phyloP scores from a whole-genome alignment of 2,797 vertebrate genomes.

The Morus bassanus region DNA sequence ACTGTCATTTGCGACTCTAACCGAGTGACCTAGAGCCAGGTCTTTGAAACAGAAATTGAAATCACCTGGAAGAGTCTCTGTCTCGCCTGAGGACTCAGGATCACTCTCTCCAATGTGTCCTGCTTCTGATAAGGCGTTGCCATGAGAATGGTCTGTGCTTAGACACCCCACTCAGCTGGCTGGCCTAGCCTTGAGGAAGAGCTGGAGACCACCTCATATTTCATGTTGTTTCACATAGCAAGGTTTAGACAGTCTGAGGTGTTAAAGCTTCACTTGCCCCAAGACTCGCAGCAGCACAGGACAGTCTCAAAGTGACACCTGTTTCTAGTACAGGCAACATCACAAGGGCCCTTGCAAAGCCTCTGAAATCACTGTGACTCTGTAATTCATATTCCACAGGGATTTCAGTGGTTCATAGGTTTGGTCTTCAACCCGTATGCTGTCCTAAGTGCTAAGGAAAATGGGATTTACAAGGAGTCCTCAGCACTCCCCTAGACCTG shows the following conservation, averaged over 20 bases:
- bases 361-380: neutral
- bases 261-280: neutral
- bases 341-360: neutral
- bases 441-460: neutral
- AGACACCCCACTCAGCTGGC: neutral
- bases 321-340: neutral
- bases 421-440: neutral
- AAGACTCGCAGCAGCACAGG: neutral
- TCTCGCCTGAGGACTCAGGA: neutral
- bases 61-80: accelerated
- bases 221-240: neutral
- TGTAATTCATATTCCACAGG: neutral
- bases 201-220: neutral
- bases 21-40: neutral
- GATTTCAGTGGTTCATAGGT: neutral
- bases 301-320: neutral
- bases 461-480: neutral
- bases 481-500: neutral
- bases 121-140: neutral
- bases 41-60: neutral
- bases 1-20: neutral
- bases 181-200: neutral
- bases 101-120: neutral
- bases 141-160: neutral
- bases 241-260: neutral